Evolutionary conservation across 2,113 vertebrate species (phyloP), one percentile per base, ranked within the genome.

Genomic region (Gobio gobio): DNA sequence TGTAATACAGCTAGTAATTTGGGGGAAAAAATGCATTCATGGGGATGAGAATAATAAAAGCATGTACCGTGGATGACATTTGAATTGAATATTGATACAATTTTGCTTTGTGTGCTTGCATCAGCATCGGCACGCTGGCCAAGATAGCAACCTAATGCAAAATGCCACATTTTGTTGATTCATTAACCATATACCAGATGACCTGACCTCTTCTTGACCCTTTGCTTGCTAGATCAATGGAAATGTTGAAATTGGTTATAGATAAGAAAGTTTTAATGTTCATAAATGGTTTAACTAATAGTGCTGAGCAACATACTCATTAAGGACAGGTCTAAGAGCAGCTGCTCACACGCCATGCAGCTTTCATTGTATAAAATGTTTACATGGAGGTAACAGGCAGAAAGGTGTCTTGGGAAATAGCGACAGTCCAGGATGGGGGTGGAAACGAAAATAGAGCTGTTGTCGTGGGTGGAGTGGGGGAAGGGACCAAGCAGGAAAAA

Each of bases 321-420:
- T 70, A 82, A 68, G 47, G 61, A 54, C 24, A 40, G 26, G n/a
- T 70, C 26, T 68, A 82, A 63, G 26, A 82, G 24, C 63, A 72
- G 80, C 49, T 68, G 78, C 10, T 24, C 4, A 40, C 64, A 43
- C 5, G 47, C 47, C 22, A 68, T 13, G 43, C 3, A 45, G 24
- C 24, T 47, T 80, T 18, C 56, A 68, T 36, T 68, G 3, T 81
- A 49, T 49, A 81, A 29, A 66, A 26, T 29, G 10, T 47, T 29
- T 47, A 68, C 24, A 49, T 72, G 33, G 49, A 51, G 59, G 10
- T 82, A 26, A 66, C 18, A 68, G 45, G 10, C 33, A 72, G 63
- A 82, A 82, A 54, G 63, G 26, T 58, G 80, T 82, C 78, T 22
- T 20, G 24, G 61, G 61, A 81, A 66, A 81, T 49, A 51, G 61